A percentile compares a stretch with the other conserved stretches of the same genome.
These are phyloP conservation scores for Apantesis nais DNA, from an alignment of 2,888 invertebrate genomes.

Conservation along the genomic window DNA sequence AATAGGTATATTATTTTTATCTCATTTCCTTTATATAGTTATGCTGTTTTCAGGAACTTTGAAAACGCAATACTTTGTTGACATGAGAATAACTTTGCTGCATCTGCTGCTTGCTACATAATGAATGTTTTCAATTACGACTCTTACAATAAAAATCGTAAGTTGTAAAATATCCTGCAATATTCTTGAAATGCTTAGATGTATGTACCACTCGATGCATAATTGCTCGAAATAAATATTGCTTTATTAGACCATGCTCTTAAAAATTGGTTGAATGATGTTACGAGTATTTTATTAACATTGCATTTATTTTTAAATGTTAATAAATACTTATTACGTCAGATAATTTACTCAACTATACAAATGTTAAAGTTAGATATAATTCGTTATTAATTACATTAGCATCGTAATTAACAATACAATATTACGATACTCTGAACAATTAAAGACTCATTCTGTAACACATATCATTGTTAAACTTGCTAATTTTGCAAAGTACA, in stretches of 20 bases:
- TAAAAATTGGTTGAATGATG: background rate
- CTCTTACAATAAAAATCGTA: background rate
- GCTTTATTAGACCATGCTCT: background rate
- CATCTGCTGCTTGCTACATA: background rate
- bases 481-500: constrained; percentile 20
- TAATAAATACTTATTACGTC: constrained; percentile 2
- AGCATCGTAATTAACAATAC: background rate
- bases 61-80: background rate
- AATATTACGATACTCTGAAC: constrained; percentile 11
- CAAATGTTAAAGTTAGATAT: constrained; percentile 2
- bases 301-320: background rate
- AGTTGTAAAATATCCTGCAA: background rate
- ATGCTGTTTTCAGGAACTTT: too few species aligned
- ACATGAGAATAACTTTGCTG: background rate
- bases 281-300: constrained; percentile 1
- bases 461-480: constrained; percentile 21
- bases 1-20: too few species aligned
- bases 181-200: too few species aligned
- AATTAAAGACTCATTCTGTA: constrained; percentile 18
- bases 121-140: background rate
- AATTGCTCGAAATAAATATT: background rate
- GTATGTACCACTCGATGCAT: background rate
- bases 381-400: background rate
- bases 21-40: too few species aligned
- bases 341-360: background rate